Conservation (phyloP, 2,888 invertebrate species). For the Stratiomys singularior region DNA sequence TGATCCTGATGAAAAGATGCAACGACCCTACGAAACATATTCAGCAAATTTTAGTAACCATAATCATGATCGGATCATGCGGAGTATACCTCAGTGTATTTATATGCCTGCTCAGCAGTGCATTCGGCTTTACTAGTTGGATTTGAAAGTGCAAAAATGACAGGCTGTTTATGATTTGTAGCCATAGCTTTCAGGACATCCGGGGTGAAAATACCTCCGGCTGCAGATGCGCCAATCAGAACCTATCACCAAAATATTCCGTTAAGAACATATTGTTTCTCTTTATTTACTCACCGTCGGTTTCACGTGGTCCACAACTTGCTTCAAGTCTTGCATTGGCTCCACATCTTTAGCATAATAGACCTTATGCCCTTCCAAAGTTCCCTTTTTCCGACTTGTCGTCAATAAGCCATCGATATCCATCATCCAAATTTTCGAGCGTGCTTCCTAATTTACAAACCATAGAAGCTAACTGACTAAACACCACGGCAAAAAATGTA, state of each 20-base stretch:
- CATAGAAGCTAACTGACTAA: conserved; percentile 12
- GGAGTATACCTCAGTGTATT: conserved; percentile 85
- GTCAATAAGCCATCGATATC: conserved; percentile 93
- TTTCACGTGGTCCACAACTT: conserved; percentile 84
- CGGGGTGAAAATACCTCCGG: conserved; percentile 89
- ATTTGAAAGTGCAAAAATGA: conserved; percentile 97
- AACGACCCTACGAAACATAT: conserved; percentile 79
- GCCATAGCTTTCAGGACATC: conserved; percentile 90
- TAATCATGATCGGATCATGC: too few species aligned
- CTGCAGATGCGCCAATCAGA: conserved; percentile 87
- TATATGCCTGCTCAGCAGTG: conserved; percentile 94
- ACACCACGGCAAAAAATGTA: conserved; percentile 37
- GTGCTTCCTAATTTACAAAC: conserved; percentile 71
- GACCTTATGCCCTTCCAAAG: conserved; percentile 75
- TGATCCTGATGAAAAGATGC: conserved; percentile 95
- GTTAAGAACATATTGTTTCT: not conserved
- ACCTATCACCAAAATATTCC: conserved; percentile 56
- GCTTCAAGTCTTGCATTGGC: conserved; percentile 80
- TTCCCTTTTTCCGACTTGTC: conserved; percentile 71
- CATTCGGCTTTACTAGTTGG: conserved; percentile 98
- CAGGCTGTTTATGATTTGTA: conserved; percentile 83
- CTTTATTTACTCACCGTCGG: conserved; percentile 82
- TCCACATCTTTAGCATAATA: conserved; percentile 82
- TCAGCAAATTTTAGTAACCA: too few species aligned
- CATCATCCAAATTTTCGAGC: conserved; percentile 92